Base-by-base conservation (phyloP, 2,797 vertebrate genomes). In the Gymnothorax javanicus region DNA sequence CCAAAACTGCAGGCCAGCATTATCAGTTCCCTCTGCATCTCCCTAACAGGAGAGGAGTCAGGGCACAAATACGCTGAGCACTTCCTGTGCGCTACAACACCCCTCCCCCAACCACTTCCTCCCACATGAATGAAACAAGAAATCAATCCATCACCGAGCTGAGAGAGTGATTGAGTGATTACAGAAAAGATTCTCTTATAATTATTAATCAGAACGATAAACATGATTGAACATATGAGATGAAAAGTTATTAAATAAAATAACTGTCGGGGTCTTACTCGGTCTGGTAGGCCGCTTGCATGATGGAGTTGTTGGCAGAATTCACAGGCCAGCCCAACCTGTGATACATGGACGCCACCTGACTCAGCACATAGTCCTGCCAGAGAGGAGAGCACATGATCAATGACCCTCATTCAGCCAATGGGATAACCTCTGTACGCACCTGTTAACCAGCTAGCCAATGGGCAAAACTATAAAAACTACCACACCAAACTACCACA, bases 1-100 rank as follows among this genome's bases (percentile, higher is more conserved):
- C 98, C 98, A 0, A 99, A 99, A 91, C 98, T 99, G 86, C 98
- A 99, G 0, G 98, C 97, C 89, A 99, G 87, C 98, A 99, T 99
- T 92, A 99, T 98, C 67, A 99, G 97, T 92, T 99, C 97, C 87
- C 98, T 93, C 89, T 97, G 98, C 0, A 99, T 89, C 91, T 99
- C 98, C 92, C 98, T 99, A 92, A 8, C 73, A 23, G 23, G 11
- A 33, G 20, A 81, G 56, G 25, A 60, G 64, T 52, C 25, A 59
- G 60, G 71, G 59, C 58, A n/a, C 7, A 43, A 17, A 9, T 2
- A 23, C 13, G 2, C n/a, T 56, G 52, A 75, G 73, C 73, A 75
- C 73, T 50, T 73, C 69, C 69, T 73, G 69, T 73, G 69, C n/a
- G 27, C 43, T n/a, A 33, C 69, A 43, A 73, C 13, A 73, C 69